phyloP scores from a whole-genome alignment of 2,797 vertebrate genomes.

The Heterohyrax brucei region DNA sequence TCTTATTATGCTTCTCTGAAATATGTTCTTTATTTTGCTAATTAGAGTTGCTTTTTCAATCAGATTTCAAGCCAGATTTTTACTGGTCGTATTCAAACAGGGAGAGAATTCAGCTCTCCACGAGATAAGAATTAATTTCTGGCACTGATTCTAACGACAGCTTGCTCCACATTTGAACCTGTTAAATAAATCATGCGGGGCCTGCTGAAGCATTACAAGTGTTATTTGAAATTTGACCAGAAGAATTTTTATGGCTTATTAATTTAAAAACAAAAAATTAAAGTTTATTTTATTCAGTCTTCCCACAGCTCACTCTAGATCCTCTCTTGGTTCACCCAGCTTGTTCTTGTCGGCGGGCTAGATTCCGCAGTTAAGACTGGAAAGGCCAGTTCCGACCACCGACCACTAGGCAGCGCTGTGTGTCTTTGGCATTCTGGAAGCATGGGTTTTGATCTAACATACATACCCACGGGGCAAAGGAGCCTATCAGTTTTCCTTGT shows the following conservation, averaged over 20 bases:
- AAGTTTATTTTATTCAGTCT: conserved; percentile 27
- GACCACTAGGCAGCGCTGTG: background rate
- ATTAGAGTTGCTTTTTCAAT: conserved; percentile 74
- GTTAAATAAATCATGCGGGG: conserved; percentile 59
- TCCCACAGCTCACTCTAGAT: background rate
- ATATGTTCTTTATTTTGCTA: conserved; percentile 80
- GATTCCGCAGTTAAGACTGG: background rate
- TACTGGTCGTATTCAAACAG: conserved; percentile 78
- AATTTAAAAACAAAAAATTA: conserved; percentile 37
- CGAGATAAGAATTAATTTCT: conserved; percentile 79
- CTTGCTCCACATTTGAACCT: conserved; percentile 61
- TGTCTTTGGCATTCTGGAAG: background rate
- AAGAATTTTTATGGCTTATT: conserved; percentile 57
- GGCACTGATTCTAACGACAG: conserved; percentile 21
- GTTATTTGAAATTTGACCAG: conserved; percentile 64
- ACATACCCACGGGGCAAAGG: background rate
- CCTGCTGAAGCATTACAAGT: conserved; percentile 66
- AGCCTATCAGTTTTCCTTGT: conserved; percentile 49
- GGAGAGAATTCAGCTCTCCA: conserved; percentile 78
- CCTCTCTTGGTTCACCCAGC: conserved; percentile 26
- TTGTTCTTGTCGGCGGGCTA: background rate
- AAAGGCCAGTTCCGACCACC: background rate
- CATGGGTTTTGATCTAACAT: background rate
- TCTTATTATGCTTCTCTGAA: conserved; percentile 72
- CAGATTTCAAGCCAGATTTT: conserved; percentile 75